Base-by-base conservation (phyloP, 2,888 invertebrate genomes). In the Trichogramma dendrolimi region DNA sequence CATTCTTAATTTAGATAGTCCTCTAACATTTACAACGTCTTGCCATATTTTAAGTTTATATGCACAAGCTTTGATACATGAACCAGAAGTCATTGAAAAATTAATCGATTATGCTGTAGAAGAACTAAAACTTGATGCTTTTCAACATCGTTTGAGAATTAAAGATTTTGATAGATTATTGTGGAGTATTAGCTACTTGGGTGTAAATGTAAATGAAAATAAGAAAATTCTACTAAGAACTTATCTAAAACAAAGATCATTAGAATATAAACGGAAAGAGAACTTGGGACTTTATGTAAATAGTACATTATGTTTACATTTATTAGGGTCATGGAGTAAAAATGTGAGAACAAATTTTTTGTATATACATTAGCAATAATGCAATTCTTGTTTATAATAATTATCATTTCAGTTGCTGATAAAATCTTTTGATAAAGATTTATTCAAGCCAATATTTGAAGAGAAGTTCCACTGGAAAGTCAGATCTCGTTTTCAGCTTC, bases 151-250 rank as follows among this genome's bases (percentile, higher is more conserved):
- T 71, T 67, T 68, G 70, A 42, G 64, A 54, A 6, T 61, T 39
- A 43, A 82, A 71, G 82, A 83, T 71, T 71, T 82, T n/a, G 76
- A 77, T 55, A 72, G 78, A 55, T 76, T 82, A 59, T 69, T 82
- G 10, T 81, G 81, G 81, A 71, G 76, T 49, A 65, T 77, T 41
- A 77, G 79, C 67, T 75, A 69, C 60, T 72, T 80, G 27, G 73
- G 78, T 60, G 75, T 75, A 61, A 70, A 70, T 52, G 60, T 71
- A 4, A 42, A 60, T 8, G 27, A 48, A 6, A 14, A 51, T 38
- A 53, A 76, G 66, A 70, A 79, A 43, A 11, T 68, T 6, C 58
- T 70, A 55, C 52, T 63, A 5, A 44, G 11, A 40, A 0, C 2
- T 8, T 58, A 58, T 27, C 0, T 60, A 5, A 42, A 60, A 44